phyloP scores from a whole-genome alignment of 1,140 invertebrate species.

The Gryllus bimaculatus region DNA sequence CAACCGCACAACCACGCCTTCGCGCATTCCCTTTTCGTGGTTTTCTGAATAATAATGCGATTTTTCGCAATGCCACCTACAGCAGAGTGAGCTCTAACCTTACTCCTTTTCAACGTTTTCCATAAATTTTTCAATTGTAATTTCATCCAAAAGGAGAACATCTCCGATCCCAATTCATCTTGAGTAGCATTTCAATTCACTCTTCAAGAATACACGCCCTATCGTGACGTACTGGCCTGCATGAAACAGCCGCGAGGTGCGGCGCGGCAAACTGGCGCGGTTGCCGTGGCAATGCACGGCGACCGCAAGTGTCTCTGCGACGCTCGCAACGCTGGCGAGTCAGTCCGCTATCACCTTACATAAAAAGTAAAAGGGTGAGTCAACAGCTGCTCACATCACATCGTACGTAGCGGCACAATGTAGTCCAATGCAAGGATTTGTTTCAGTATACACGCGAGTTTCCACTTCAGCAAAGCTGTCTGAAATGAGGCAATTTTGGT shows the following conservation, averaged over 20 bases:
- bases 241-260: background rate
- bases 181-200: slow-evolving; percentile 48
- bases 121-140: slow-evolving; percentile 79
- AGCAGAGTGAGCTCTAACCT: background rate
- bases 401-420: too few species aligned
- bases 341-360: background rate
- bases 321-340: background rate
- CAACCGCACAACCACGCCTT: background rate
- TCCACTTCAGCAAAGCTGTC: too few species aligned
- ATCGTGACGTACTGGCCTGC: background rate
- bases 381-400: background rate
- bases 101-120: slow-evolving; percentile 78
- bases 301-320: background rate
- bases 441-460: too few species aligned
- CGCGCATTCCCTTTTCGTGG: background rate
- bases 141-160: slow-evolving; percentile 86
- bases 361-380: background rate
- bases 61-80: background rate
- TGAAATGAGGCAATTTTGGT: too few species aligned
- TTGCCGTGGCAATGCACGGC: background rate
- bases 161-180: slow-evolving; percentile 83
- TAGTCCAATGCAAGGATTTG: too few species aligned
- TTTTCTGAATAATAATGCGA: background rate
- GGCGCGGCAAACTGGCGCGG: background rate
- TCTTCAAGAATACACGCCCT: background rate